Conservation (phyloP, 1,140 invertebrate genomes). For the Sminthurinus signatus region DNA sequence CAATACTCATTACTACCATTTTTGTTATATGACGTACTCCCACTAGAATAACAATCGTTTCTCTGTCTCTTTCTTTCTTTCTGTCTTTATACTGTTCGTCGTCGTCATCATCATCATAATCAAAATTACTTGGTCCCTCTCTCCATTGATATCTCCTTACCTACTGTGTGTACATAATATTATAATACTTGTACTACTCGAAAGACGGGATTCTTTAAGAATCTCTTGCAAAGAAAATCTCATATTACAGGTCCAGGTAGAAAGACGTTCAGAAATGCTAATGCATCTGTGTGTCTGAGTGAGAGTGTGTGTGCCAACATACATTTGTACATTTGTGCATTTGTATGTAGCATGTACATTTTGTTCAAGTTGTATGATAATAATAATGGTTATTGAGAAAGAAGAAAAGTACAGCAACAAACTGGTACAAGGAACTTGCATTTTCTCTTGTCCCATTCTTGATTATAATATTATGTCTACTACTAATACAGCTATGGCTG, state of each 20-base stretch:
- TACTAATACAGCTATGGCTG: too few species aligned
- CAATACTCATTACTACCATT: conserved; percentile 15
- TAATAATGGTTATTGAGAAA: too few species aligned
- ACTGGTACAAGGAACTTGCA: not conserved
- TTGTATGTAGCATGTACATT: too few species aligned
- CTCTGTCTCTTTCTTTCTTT: conserved; percentile 10
- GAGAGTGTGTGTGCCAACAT: too few species aligned
- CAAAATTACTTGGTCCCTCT: conserved; percentile 6
- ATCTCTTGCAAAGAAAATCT: not conserved
- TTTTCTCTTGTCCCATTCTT: not conserved
- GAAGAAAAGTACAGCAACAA: too few species aligned
- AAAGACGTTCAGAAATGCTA: not conserved
- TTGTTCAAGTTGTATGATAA: too few species aligned
- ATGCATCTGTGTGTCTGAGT: too few species aligned
- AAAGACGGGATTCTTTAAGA: too few species aligned
- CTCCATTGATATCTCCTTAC: conserved; percentile 29
- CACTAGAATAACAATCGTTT: conserved; percentile 30
- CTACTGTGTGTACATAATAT: too few species aligned
- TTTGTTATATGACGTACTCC: conserved; percentile 16
- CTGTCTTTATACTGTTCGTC: not conserved
- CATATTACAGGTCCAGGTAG: conserved; percentile 2
- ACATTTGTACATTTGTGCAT: too few species aligned
- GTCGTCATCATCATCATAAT: not conserved
- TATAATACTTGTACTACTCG: too few species aligned
- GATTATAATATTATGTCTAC: too few species aligned